phyloP scores from a whole-genome alignment of 2,888 invertebrate genomes.

The Desoria tigrina region DNA sequence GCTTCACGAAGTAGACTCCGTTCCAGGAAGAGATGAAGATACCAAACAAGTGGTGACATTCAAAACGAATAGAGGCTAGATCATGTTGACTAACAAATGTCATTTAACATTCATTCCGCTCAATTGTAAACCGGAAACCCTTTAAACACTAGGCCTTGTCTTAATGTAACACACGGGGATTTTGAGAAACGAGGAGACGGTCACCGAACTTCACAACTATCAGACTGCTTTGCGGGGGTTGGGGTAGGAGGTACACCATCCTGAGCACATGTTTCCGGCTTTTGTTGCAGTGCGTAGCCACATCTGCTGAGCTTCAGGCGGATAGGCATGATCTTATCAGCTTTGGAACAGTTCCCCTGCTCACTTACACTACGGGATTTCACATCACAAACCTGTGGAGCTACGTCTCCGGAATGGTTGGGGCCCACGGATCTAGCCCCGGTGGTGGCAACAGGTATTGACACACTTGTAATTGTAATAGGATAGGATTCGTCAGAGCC shows the following conservation, averaged over 20 bases:
- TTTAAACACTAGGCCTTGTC: conserved; percentile 6
- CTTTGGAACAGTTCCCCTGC: conserved; percentile 11
- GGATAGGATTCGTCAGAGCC: neutral
- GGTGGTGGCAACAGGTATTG: conserved; percentile 9
- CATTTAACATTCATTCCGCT: neutral
- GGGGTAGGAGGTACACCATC: conserved; percentile 34
- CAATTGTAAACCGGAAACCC: conserved; percentile 11
- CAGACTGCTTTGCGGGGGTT: conserved; percentile 40
- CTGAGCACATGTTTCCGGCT: conserved; percentile 29
- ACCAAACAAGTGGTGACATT: no score
- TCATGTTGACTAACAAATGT: neutral
- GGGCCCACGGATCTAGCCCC: neutral
- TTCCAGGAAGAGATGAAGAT: no score
- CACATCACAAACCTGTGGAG: neutral
- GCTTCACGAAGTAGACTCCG: no score
- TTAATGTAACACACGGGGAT: conserved; percentile 11
- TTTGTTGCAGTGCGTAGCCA: conserved; percentile 64
- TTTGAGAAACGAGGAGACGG: conserved; percentile 41
- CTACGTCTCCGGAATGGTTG: neutral
- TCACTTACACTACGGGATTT: neutral
- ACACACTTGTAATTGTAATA: neutral
- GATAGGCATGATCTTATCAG: conserved; percentile 65
- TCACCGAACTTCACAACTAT: conserved; percentile 54
- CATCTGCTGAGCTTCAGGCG: conserved; percentile 80
- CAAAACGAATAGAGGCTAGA: no score